A percentile compares a stretch with the other conserved stretches of the same genome.
phyloP scores from a whole-genome alignment of 2,797 vertebrate species.

The Danio aesculapii region DNA sequence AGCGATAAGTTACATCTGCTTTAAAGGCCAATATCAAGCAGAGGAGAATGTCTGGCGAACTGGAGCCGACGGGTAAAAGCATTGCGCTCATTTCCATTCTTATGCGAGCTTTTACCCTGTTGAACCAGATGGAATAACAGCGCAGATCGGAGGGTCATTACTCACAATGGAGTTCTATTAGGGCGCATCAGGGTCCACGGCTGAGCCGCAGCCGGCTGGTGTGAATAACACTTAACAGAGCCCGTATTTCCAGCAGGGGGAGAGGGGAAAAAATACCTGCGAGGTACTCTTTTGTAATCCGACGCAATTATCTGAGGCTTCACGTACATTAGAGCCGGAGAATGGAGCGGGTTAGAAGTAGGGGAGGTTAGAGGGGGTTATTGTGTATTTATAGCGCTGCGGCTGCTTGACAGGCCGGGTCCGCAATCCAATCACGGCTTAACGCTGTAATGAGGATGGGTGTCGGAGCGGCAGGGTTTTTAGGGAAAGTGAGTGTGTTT shows the following conservation, averaged over 20 bases:
- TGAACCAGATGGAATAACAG: conserved; percentile 75
- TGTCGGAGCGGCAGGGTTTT: conserved; percentile 50
- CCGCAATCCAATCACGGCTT: conserved; percentile 60
- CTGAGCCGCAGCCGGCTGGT: conserved; percentile 38
- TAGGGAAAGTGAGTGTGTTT: conserved; percentile 56
- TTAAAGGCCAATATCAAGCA: conserved; percentile 51
- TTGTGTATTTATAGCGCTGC: conserved; percentile 59
- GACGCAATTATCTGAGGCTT: conserved; percentile 77
- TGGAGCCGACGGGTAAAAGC: conserved; percentile 34
- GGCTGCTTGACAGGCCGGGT: conserved; percentile 57
- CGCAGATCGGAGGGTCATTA: conserved; percentile 75
- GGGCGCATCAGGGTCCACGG: conserved; percentile 44
- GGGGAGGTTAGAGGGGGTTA: conserved; percentile 53
- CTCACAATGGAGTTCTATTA: conserved; percentile 77
- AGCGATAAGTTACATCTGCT: conserved; percentile 49
- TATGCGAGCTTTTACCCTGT: conserved; percentile 72
- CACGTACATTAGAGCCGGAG: conserved; percentile 77
- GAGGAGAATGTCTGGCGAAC: conserved; percentile 29
- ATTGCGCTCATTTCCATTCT: conserved; percentile 61
- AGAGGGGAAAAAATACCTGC: conserved; percentile 64
- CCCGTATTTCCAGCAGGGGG: conserved; percentile 66
- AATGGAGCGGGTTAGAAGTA: conserved; percentile 64
- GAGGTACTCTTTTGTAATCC: conserved; percentile 71
- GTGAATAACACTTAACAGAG: conserved; percentile 78
- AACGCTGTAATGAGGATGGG: conserved; percentile 56